phyloP scores from a whole-genome alignment of 92 coral and sea anemone species.

The Epizoanthus stellaris region DNA sequence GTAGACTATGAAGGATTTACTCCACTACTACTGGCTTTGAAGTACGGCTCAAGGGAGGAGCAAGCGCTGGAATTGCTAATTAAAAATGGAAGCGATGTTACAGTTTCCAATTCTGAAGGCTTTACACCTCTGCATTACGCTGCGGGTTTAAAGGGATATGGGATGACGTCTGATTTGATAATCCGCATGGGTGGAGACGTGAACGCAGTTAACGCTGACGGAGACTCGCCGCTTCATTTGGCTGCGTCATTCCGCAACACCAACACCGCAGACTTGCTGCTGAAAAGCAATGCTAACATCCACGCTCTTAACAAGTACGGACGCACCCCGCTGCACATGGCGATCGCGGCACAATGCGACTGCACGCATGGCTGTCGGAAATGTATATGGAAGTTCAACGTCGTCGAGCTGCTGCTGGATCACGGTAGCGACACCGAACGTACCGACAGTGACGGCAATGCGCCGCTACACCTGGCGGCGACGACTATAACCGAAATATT shows the following conservation, averaged over 20 bases:
- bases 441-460: constrained; percentile 74
- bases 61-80: constrained; percentile 57
- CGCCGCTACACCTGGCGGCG: constrained; percentile 78
- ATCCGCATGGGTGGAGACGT: constrained; percentile 67
- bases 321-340: constrained; percentile 73
- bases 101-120: constrained; percentile 45
- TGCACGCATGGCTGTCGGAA: constrained; percentile 85
- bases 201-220: constrained; percentile 63
- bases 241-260: constrained; percentile 81
- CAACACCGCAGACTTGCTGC: constrained; percentile 69
- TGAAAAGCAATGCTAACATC: constrained; percentile 62
- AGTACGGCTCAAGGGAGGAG: constrained; percentile 72
- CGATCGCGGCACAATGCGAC: constrained; percentile 74
- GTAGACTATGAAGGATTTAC: constrained; percentile 74
- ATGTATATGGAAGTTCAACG: constrained; percentile 85
- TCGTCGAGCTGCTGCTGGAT: constrained; percentile 75
- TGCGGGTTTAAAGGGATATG: constrained; percentile 76
- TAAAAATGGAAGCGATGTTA: constrained; percentile 63
- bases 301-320: constrained; percentile 59
- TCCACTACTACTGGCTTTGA: constrained; percentile 65
- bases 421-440: constrained; percentile 64
- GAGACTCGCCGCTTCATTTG: constrained; percentile 74
- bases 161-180: constrained; percentile 66
- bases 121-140: constrained; percentile 77
- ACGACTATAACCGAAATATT: constrained; percentile 75